phyloP scores from a whole-genome alignment of 1,140 invertebrate genomes.

The Eriocheir sinensis region DNA sequence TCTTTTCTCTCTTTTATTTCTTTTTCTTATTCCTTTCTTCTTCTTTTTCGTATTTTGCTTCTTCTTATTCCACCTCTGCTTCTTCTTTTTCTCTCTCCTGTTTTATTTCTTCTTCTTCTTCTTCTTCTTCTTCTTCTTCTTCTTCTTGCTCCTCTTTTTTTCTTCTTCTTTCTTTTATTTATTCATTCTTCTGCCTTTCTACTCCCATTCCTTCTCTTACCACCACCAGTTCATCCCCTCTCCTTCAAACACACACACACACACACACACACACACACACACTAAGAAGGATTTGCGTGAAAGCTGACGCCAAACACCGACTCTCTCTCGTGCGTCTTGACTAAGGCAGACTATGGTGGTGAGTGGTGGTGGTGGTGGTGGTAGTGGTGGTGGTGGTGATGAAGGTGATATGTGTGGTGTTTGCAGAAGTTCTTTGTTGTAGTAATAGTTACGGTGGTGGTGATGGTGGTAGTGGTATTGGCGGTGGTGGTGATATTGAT shows the following conservation, averaged over 20 bases:
- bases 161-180: too few relatives aligned
- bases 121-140: too few relatives aligned
- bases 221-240: too few relatives aligned
- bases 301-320: not conserved
- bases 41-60: not conserved
- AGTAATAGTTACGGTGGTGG: not conserved
- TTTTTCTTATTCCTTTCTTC: not conserved
- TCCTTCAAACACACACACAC: constrained; percentile 22
- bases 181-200: not conserved
- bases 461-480: not conserved
- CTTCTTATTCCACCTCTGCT: too few relatives aligned
- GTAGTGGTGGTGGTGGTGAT: not conserved
- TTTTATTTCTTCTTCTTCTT: not conserved
- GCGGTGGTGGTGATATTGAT: not conserved
- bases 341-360: not conserved
- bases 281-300: not conserved
- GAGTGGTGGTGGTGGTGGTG: too few relatives aligned
- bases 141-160: too few relatives aligned
- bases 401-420: not conserved
- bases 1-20: not conserved
- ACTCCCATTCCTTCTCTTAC: too few relatives aligned
- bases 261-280: constrained; percentile 14
- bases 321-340: not conserved
- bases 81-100: too few relatives aligned
- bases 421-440: too few relatives aligned